Conservation (phyloP, 2,888 invertebrate genomes). For the Dasysyrphus tricinctus region DNA sequence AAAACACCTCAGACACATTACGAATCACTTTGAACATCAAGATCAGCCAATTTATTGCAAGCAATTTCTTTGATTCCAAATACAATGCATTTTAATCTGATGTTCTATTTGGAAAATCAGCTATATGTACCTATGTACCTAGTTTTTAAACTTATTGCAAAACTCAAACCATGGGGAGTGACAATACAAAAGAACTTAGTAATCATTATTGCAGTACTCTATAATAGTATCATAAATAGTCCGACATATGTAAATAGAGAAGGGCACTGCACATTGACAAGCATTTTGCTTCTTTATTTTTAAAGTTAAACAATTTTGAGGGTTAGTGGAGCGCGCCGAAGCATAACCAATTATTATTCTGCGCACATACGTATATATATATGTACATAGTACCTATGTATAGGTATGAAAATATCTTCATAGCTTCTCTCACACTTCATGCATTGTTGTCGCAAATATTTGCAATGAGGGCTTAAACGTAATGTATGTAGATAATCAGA, state of each 20-base stretch:
- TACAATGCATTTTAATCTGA: too few species aligned
- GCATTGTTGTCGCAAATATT: background rate
- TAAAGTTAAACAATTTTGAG: slow-evolving; percentile 31
- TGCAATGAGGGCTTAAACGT: background rate
- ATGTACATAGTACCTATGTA: background rate
- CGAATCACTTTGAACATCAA: too few species aligned
- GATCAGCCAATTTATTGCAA: too few species aligned
- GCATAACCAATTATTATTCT: slow-evolving; percentile 29
- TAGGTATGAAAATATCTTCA: background rate
- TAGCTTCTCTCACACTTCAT: background rate
- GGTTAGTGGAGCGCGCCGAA: slow-evolving; percentile 28
- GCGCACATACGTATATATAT: background rate
- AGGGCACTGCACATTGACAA: slow-evolving; percentile 16
- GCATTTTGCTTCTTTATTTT: slow-evolving; percentile 9
- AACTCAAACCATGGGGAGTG: background rate
- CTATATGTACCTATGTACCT: too few species aligned
- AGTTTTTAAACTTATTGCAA: too few species aligned
- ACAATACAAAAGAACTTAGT: background rate
- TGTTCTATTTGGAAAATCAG: too few species aligned
- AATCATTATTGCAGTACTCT: background rate
- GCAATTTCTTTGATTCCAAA: too few species aligned
- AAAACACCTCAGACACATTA: too few species aligned
- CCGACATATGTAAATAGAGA: background rate
- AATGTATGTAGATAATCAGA: background rate
- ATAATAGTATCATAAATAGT: slow-evolving; percentile 4